These are phyloP conservation scores for Magallana nippona DNA, from an alignment of 2,888 invertebrate species.

Conservation along the genomic window DNA sequence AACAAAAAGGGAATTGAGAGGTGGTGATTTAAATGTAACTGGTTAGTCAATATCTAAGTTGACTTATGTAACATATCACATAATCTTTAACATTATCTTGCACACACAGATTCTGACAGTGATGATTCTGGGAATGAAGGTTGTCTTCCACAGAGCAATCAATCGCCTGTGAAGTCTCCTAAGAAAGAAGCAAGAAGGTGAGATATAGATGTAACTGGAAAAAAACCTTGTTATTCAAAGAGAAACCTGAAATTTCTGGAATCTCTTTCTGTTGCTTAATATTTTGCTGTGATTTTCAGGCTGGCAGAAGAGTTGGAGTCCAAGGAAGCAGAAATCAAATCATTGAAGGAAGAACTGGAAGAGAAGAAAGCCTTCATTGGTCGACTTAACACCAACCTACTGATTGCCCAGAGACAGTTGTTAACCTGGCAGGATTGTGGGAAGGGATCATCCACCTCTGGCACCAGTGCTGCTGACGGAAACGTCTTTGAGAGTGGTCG, in stretches of 20 bases:
- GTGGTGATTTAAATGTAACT: too few relatives aligned
- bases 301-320: slow-evolving; percentile 20
- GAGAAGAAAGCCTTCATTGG: slow-evolving; percentile 44
- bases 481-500: slow-evolving; percentile 24
- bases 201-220: not conserved
- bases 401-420: slow-evolving; percentile 40
- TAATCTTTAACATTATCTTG: not conserved
- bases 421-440: slow-evolving; percentile 21
- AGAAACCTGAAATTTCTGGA: too few relatives aligned
- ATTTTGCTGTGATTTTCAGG: not conserved
- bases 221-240: not conserved
- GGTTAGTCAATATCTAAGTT: too few relatives aligned
- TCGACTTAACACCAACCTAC: slow-evolving; percentile 43
- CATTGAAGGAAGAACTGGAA: slow-evolving; percentile 41
- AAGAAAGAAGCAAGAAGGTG: slow-evolving; percentile 12
- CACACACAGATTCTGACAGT: not conserved
- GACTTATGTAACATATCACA: too few relatives aligned
- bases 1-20: too few relatives aligned
- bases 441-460: slow-evolving; percentile 39
- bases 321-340: slow-evolving; percentile 42
- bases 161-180: not conserved
- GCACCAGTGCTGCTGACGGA: slow-evolving; percentile 44
- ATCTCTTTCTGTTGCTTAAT: too few relatives aligned
- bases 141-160: not conserved
- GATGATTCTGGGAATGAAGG: slow-evolving; percentile 29